A percentile compares a stretch with the other conserved stretches of the same genome.
Evolutionary conservation across 2,113 vertebrate genomes (phyloP).

Genomic region (Fukomys damarensis): DNA sequence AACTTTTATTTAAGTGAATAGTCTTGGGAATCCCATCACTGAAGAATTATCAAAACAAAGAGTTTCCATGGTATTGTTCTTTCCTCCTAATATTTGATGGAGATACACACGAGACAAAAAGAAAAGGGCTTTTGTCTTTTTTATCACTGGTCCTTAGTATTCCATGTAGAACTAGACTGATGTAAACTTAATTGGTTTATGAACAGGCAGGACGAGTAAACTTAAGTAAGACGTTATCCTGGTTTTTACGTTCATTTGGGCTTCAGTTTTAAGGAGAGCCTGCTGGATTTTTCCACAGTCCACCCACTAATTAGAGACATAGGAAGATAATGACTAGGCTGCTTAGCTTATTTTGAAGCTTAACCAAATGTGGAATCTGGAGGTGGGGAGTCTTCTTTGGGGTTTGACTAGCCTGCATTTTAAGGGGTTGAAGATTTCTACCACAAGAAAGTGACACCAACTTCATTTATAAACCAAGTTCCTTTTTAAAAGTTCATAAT

Average conservation of each 20-base stretch:
- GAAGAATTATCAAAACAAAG: not conserved
- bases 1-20: not conserved
- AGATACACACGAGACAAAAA: not conserved
- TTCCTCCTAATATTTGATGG: not conserved
- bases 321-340: slow-evolving; percentile 57
- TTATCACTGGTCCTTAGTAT: accelerated
- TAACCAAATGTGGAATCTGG: slow-evolving; percentile 45
- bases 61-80: not conserved
- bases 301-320: slow-evolving; percentile 69
- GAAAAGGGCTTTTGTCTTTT: not conserved
- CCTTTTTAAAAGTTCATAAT: not conserved
- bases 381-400: slow-evolving; percentile 28
- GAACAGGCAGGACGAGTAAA: accelerated
- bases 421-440: not conserved
- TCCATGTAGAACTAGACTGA: accelerated
- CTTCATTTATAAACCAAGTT: not conserved
- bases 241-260: not conserved
- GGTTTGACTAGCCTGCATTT: slow-evolving; percentile 31
- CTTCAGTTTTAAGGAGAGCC: slow-evolving; percentile 52
- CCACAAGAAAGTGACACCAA: not conserved
- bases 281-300: slow-evolving; percentile 73
- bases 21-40: not conserved
- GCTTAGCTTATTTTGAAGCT: slow-evolving; percentile 51
- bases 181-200: accelerated
- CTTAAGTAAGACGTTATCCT: not conserved